phyloP scores from a whole-genome alignment of 2,888 invertebrate genomes.

The Netelia melanura region DNA sequence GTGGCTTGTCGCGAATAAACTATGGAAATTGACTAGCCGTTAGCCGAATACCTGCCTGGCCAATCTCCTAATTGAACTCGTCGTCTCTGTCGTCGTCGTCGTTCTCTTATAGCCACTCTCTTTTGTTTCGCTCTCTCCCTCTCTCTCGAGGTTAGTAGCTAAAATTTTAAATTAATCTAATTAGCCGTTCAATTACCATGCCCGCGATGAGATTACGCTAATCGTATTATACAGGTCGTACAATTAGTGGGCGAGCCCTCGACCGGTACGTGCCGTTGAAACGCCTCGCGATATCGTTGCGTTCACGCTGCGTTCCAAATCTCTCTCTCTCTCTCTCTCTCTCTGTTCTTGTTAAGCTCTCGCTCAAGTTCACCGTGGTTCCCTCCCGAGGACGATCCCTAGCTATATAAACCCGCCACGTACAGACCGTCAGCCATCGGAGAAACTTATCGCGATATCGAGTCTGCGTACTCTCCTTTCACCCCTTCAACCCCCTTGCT shows the following conservation, averaged over 20 bases:
- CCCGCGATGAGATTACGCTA: slow-evolving; percentile 79
- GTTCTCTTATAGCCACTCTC: slow-evolving; percentile 8
- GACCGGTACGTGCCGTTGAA: slow-evolving; percentile 63
- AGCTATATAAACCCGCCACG: slow-evolving; percentile 51
- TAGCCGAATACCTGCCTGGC: slow-evolving; percentile 58
- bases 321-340: slow-evolving; percentile 40
- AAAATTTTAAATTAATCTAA: slow-evolving; percentile 82
- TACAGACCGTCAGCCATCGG: slow-evolving; percentile 40
- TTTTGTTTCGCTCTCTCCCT: slow-evolving; percentile 15
- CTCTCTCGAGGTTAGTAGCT: slow-evolving; percentile 72
- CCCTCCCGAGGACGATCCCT: slow-evolving; percentile 29
- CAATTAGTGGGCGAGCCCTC: slow-evolving; percentile 76
- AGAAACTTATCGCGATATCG: slow-evolving; percentile 67
- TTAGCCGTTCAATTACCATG: slow-evolving; percentile 80
- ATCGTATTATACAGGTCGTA: slow-evolving; percentile 80
- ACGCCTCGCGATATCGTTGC: slow-evolving; percentile 62
- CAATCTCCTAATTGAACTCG: slow-evolving; percentile 70
- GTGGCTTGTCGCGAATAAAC: slow-evolving; percentile 36
- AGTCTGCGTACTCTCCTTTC: slow-evolving; percentile 42
- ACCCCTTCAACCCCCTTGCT: slow-evolving; percentile 36
- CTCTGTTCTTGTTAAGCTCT: slow-evolving; percentile 49
- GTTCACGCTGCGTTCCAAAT: slow-evolving; percentile 57
- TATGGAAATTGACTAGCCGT: slow-evolving; percentile 62
- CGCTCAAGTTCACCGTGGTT: slow-evolving; percentile 39
- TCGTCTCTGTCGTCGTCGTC: slow-evolving; percentile 47